Evolutionary conservation across 2,888 invertebrate species (phyloP), one percentile per base, ranked within the genome.

Genomic region (Eupithecia centaureata): DNA sequence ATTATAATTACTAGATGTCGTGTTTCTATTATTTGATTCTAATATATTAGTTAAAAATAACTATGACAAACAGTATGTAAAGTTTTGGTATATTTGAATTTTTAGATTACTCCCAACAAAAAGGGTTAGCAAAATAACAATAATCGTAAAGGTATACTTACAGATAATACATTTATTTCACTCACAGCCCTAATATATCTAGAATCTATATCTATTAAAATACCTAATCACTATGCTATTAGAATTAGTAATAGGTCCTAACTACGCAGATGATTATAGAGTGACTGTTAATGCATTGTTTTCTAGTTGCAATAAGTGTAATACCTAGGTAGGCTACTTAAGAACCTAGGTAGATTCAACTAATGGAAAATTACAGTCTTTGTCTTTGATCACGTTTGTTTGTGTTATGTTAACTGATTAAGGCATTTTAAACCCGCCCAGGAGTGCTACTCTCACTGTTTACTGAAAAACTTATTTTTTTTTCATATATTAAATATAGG

Each of bases 211-310:
- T 59, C 59, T 63, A 63, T 59, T 63, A 27, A 42, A 63, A 57
- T 54, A 62, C 30, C 58, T 18, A 67, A 67, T 60, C 54, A 63
- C 47, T 63, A 22, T n/a, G 64, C 35, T 64, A 57, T 68, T 64
- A 63, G 28, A 52, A 12, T 25, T 56, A 61, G 51, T 58, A 61
- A 33, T 28, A 12, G 61, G 28, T 63, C 15, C 32, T 27, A 66
- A 47, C 22, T 47, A 47, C 22, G 10, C 52, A 27, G 32, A 30
- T 59, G 38, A 68, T 68, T 62, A 68, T 51, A 57, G 64, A 33
- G 57, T 51, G 25, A 1, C 15, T 28, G 28, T 63, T 56, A 63
- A 60, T 56, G 47, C 60, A 63, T 63, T 60, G 63, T 63, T 38
- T 58, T 58, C 35, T 30, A 1, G 28, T 35, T 22, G 57, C 52